These are phyloP conservation scores for Boulengeromyrus knoepffleri DNA, from an alignment of 2,113 vertebrate species.

Conservation along the genomic window DNA sequence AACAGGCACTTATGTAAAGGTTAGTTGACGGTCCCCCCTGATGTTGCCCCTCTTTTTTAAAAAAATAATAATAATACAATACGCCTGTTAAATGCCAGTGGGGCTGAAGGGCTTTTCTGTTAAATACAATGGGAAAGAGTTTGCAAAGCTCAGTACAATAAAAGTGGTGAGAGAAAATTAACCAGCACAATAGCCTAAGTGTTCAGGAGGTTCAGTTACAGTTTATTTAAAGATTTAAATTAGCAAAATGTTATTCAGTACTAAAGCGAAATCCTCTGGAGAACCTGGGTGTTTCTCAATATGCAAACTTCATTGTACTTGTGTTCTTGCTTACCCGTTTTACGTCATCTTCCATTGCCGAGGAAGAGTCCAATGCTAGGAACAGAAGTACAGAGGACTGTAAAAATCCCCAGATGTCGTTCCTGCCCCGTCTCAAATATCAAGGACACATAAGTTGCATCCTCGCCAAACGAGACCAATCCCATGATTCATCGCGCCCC, in stretches of 20 bases:
- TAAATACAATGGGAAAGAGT: background rate
- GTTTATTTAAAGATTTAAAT: background rate
- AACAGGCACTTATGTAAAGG: background rate
- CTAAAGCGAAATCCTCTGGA: background rate
- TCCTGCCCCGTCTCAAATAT: background rate
- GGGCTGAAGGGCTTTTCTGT: background rate
- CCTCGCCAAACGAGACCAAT: background rate
- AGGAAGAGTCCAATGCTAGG: background rate
- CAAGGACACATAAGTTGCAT: background rate
- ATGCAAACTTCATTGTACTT: background rate
- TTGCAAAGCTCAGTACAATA: background rate
- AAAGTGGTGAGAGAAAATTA: background rate
- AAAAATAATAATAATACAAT: background rate
- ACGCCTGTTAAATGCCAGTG: background rate
- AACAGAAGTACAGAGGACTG: background rate
- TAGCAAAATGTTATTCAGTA: background rate
- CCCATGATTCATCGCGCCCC: background rate
- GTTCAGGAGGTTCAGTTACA: background rate
- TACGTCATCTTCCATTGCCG: background rate
- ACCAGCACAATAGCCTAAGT: background rate
- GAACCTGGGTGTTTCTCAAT: background rate
- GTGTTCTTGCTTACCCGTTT: background rate
- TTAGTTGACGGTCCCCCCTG: background rate
- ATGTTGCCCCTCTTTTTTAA: background rate
- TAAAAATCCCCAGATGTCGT: background rate